Percentiles rank a stretch among this genome's conserved stretches.
Evolutionary conservation across 1,140 invertebrate species (phyloP).

Genomic region (Diabrotica virgifera): DNA sequence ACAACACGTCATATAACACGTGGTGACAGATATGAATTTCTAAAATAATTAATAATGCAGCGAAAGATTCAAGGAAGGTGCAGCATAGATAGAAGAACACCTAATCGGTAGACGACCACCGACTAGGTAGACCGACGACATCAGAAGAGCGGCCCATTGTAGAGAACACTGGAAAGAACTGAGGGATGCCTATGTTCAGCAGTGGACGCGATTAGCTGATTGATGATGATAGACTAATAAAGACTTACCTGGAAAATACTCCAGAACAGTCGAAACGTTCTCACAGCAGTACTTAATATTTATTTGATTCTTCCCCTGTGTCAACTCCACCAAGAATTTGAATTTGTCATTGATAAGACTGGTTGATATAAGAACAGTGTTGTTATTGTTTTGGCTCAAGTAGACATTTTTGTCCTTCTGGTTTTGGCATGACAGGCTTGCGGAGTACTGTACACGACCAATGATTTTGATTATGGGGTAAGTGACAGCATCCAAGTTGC

Average conservation of each 20-base stretch:
- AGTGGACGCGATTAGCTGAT: no score
- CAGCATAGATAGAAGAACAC: no score
- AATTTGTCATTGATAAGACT: constrained; percentile 27
- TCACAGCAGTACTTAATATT: constrained; percentile 35
- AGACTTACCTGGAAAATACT: constrained; percentile 16
- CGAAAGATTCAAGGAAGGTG: no score
- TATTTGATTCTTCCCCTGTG: constrained; percentile 36
- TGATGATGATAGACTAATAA: no score
- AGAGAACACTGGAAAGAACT: no score
- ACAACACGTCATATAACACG: no score
- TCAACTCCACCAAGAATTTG: constrained; percentile 38
- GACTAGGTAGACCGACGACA: no score
- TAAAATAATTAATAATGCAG: no score
- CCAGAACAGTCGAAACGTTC: constrained; percentile 19
- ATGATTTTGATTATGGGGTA: constrained; percentile 30
- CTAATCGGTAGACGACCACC: no score
- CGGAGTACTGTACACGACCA: constrained; percentile 15
- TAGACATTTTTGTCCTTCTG: constrained; percentile 2
- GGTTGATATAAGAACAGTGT: neutral
- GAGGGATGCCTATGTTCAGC: no score
- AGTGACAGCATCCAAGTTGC: constrained; percentile 24
- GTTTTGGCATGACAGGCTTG: constrained; percentile 16
- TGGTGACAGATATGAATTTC: no score
- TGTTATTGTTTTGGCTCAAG: constrained; percentile 3
- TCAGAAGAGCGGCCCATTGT: no score